Base-by-base conservation (phyloP, 2,113 vertebrate species). In the Azemiops feae region DNA sequence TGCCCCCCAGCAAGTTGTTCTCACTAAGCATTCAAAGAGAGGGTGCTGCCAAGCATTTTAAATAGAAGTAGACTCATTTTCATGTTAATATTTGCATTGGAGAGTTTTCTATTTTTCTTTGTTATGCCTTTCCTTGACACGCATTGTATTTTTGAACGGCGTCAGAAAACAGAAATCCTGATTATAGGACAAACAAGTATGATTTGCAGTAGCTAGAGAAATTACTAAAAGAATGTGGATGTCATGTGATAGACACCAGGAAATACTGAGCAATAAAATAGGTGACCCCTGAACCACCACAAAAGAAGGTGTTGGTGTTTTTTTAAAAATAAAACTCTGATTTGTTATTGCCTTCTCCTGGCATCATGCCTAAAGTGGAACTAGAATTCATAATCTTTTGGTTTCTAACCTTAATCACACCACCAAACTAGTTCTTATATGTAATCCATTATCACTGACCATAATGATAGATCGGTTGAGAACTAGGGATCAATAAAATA, bases 31-130 rank as follows among this genome's bases (percentile, higher is more conserved):
- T 81, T 27, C 34, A 34, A 53, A 94, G 12, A 20, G 88, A 43
- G 89, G 25, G n/a, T 85, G 1, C 12, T 4, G 20, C 5, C 69
- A 0, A 0, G 0, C 7, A 94, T 53, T 0, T 85, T 89, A 60
- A 52, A 93, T 54, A 3, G 25, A 34, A 53, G 16, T 12, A 27
- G 74, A 25, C n/a, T 0, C 0, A 60, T 86, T 81, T 88, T 25
- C 16, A 86, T 85, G 45, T 60, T 64, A 43, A 93, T 90, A 27
- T 87, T 90, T 85, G 14, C 47, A 8, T 47, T 45, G 6, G 27
- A 81, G 4, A 34, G n/a, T 27, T 34, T 54, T 30, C 39, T 30
- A 11, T 88, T 53, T 92, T 57, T 47, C 53, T 74, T 74, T 81
- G 11, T 25, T 45, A n/a, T 60, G 91, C 22, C n/a, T 89, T 85